Evolutionary conservation across 92 coral and sea anemone genomes (phyloP), one percentile per base, ranked within the genome.

Genomic region (Zoanthus sociatus): DNA sequence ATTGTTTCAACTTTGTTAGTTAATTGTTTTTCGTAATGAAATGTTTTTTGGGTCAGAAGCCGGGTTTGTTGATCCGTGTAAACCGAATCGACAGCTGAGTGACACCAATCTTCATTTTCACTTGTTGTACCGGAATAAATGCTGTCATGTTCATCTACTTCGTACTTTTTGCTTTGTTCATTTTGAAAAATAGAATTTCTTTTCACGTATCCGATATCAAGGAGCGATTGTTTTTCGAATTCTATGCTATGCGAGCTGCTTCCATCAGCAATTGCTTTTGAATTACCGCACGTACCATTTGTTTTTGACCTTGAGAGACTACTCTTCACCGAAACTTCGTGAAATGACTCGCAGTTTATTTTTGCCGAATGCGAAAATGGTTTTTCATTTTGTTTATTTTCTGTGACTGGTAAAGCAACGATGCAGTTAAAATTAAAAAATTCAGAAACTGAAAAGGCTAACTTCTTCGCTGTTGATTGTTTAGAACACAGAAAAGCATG

Each of bases 401-500:
- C 58, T 32, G 30, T 63, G 4, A 11, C 53, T 63, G 26, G 26
- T 26, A 26, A 64, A n/a, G 46, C 77, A 47, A 58, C 66, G 45
- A 18, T 45, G 58, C 48, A 58, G 20, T 77, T 61, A 21, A 33
- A 82, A 20, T 82, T 76, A 78, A 91, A 91, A 72, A 78, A 84
- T 30, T 87, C 84, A 26, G 91, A 87, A 54, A 94, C 89, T 12
- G 76, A 71, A 12, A 89, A 21, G 4, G 96, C 96, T 60, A 92
- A 70, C 21, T 76, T 73, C 83, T 92, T 91, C 0, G 96, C 96
- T 37, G 48, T 77, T 14, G 75, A 75, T 71, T 87, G 86, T 8
- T 78, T 87, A 12, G 88, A 90, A 48, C 96, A 93, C 70, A 86
- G 84, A 17, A 93, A 70, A 21, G 96, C 96, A 30, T 93, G 96